Conservation (phyloP, 2,113 vertebrate genomes). For the Xiphophorus couchianus region DNA sequence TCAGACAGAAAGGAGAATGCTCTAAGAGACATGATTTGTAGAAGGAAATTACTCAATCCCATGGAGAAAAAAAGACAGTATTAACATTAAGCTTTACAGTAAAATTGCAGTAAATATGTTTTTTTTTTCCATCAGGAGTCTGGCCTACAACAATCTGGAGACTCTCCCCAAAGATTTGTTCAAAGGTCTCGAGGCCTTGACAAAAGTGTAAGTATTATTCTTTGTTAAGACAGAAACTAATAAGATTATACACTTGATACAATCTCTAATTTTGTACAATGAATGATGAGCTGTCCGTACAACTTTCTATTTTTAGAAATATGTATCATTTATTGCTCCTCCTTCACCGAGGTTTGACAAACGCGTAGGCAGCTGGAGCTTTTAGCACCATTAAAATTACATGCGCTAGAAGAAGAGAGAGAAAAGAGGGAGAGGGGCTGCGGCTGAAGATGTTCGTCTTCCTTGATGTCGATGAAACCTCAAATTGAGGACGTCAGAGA, state of each 20-base stretch:
- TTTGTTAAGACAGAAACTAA: conserved; percentile 1
- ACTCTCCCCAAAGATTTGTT: conserved; percentile 97
- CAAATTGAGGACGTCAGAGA: conserved; percentile 20
- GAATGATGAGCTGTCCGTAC: conserved; percentile 33
- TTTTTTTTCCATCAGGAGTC: conserved; percentile 84
- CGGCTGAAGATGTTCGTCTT: conserved; percentile 34
- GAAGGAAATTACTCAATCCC: conserved; percentile 71
- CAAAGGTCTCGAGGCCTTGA: conserved; percentile 96
- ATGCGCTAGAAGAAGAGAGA: conserved; percentile 32
- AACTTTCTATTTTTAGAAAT: conserved; percentile 55
- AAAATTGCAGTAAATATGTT: background rate
- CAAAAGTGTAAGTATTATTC: conserved; percentile 91
- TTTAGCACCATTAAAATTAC: conserved; percentile 69
- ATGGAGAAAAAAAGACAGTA: conserved; percentile 71
- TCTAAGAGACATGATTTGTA: conserved; percentile 73
- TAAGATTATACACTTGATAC: background rate
- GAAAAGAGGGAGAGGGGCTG: conserved; percentile 20
- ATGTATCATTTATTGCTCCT: conserved; percentile 47
- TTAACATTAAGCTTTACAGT: conserved; percentile 59
- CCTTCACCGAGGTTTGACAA: conserved; percentile 56
- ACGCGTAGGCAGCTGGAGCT: conserved; percentile 63
- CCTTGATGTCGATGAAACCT: conserved; percentile 33
- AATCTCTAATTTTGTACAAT: background rate
- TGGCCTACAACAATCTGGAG: conserved; percentile 97
- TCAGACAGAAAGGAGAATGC: conserved; percentile 67